These are phyloP conservation scores for Ametastegia equiseti DNA, from an alignment of 2,888 invertebrate genomes.

Conservation along the genomic window DNA sequence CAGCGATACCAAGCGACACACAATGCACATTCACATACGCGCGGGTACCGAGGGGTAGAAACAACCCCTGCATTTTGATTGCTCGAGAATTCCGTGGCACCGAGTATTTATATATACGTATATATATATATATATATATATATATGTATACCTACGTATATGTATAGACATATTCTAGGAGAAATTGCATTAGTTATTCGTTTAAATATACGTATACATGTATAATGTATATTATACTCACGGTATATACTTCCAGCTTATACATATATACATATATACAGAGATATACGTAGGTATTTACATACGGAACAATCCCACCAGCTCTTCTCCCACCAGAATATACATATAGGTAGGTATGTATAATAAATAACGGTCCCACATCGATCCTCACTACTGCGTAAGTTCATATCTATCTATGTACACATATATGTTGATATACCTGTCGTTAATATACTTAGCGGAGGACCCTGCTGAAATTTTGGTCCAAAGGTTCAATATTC, in stretches of 20 bases:
- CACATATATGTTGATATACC: too few relatives aligned
- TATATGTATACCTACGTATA: too few relatives aligned
- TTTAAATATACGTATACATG: neutral
- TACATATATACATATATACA: neutral
- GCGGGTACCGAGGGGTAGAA: too few relatives aligned
- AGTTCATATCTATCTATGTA: too few relatives aligned
- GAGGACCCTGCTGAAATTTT: too few relatives aligned
- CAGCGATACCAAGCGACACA: neutral
- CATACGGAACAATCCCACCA: neutral
- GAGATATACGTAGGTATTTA: neutral
- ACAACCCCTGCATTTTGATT: slow-evolving; percentile 34
- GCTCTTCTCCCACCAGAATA: neutral
- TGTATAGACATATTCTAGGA: neutral
- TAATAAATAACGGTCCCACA: too few relatives aligned
- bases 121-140: neutral
- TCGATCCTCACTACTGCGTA: too few relatives aligned
- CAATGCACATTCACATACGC: slow-evolving; percentile 7
- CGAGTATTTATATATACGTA: neutral
- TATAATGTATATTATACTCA: neutral
- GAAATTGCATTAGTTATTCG: slow-evolving; percentile 41
- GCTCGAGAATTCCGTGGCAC: slow-evolving; percentile 1
- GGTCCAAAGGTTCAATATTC: too few relatives aligned
- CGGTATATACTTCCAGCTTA: too few relatives aligned
- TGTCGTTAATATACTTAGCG: too few relatives aligned
- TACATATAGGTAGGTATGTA: too few relatives aligned